These are phyloP conservation scores for Choloepus hoffmanni DNA, from an alignment of 2,113 vertebrate genomes.

Conservation along the genomic window DNA sequence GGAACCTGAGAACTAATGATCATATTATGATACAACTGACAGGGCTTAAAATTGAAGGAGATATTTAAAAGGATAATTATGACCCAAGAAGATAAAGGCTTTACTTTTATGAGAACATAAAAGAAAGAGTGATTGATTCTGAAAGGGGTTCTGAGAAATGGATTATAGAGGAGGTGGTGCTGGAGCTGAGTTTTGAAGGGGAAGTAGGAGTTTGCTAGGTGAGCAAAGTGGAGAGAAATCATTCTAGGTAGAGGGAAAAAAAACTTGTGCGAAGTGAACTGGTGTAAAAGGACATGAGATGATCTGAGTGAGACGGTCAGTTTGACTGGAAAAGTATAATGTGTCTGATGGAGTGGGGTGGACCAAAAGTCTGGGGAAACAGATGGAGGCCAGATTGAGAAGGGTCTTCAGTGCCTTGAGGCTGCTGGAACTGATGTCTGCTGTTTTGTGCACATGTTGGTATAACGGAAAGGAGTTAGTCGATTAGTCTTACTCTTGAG, in stretches of 20 bases:
- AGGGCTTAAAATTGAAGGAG: background rate
- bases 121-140: background rate
- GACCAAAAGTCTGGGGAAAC: background rate
- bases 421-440: background rate
- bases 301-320: background rate
- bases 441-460: background rate
- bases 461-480: background rate
- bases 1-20: background rate
- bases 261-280: background rate
- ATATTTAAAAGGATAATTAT: conserved; percentile 11
- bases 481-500: background rate
- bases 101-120: background rate
- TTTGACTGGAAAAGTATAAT: background rate
- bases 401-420: background rate
- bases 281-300: background rate
- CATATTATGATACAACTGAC: background rate
- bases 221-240: background rate
- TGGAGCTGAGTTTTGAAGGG: background rate
- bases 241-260: background rate
- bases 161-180: background rate
- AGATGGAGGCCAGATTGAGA: background rate
- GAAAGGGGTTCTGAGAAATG: background rate
- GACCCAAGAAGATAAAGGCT: background rate
- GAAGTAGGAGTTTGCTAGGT: background rate
- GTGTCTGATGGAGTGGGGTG: background rate